Evolutionary conservation across 2,797 vertebrate genomes (phyloP).

Genomic region (Tenualosa ilisha): DNA sequence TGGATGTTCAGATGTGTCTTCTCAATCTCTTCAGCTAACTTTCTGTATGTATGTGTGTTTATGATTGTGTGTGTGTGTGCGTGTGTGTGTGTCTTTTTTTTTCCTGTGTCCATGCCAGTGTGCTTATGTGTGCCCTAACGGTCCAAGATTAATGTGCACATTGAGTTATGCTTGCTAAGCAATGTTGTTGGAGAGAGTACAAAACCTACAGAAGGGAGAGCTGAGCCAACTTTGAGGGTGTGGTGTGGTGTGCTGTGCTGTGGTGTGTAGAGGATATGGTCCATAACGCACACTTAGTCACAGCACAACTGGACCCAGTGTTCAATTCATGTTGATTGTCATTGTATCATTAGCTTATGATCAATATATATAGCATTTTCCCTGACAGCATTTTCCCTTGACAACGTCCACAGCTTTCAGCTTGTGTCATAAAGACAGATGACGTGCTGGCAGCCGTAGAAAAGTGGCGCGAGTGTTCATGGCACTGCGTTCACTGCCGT

Average conservation of each 20-base stretch:
- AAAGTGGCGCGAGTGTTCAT: conserved; percentile 19
- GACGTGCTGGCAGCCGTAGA: conserved; percentile 30
- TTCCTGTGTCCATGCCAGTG: conserved; percentile 6
- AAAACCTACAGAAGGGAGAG: background rate
- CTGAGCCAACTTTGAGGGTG: conserved; percentile 2
- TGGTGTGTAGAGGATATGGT: background rate
- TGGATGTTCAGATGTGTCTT: background rate
- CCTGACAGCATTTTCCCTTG: conserved; percentile 21
- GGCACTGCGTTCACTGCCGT: background rate
- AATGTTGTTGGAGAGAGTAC: conserved; percentile 27
- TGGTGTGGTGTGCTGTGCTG: background rate
- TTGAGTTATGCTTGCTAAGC: conserved; percentile 41
- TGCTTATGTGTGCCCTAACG: conserved; percentile 34
- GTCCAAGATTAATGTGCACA: background rate
- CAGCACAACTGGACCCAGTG: conserved; percentile 27
- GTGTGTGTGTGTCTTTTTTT: background rate
- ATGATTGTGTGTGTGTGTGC: background rate
- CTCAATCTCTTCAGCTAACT: background rate
- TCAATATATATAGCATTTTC: conserved; percentile 26
- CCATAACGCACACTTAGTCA: conserved; percentile 17
- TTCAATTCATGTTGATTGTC: conserved; percentile 17
- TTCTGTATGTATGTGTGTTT: background rate
- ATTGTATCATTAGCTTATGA: conserved; percentile 24
- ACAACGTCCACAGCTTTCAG: background rate
- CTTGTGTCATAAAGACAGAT: conserved; percentile 44